Base-by-base conservation (phyloP, 2,113 vertebrate species). In the Ibidorhyncha struthersii region DNA sequence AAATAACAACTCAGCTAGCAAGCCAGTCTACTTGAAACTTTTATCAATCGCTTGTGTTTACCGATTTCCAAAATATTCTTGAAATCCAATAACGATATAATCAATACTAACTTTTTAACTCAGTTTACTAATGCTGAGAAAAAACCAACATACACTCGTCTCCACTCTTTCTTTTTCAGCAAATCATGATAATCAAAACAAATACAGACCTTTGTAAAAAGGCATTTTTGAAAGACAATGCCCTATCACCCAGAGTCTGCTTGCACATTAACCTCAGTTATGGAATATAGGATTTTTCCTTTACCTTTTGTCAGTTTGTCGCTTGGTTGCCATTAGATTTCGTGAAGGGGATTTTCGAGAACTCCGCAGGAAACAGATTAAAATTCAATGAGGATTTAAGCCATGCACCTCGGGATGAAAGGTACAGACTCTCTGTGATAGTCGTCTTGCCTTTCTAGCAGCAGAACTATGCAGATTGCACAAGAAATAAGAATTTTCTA, bases 401-500 rank as follows among this genome's bases (percentile, higher is more conserved):
- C 58, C 67, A 29, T 95, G 92, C 80, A 67, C 93, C 92, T 98
- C 89, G 38, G 10, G 95, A 90, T 62, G 58, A 86, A 95, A 94
- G 92, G 65, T 55, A 81, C 34, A 95, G 93, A 95, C 78, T 89
- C 67, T 70, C 72, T 85, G 67, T 69, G 83, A 79, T 82, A 85
- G 77, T 77, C 71, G 41, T 71, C 93, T 86, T 93, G 70, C 65
- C 87, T 84, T 97, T 90, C 92, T 81, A 97, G 92, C 80, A 94
- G 69, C 70, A 82, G 56, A 66, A 88, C 53, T 89, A 82, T 67
- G 72, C 69, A 83, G 50, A 89, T 96, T 18, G 29, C 38, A 92
- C 70, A 94, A 97, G 92, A 98, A 98, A 94, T 95, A 95, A 98
- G 93, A 95, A 93, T 95, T 90, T 85, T 86, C 95, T 78, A 95